Evolutionary conservation across 2,888 invertebrate species (phyloP), one percentile per base, ranked within the genome.

Genomic region (Euphydryas editha): DNA sequence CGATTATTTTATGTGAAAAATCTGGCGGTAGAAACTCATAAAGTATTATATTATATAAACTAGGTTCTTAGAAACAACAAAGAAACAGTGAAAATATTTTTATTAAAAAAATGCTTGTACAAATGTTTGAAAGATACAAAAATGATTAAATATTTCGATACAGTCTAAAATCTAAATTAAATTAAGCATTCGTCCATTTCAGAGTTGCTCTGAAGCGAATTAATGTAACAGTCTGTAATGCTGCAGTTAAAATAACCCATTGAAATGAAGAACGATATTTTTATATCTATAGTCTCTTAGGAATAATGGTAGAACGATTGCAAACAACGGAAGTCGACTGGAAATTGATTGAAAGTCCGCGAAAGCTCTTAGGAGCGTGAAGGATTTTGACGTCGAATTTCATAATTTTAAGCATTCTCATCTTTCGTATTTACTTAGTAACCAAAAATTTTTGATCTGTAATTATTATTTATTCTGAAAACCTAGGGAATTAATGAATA

Each of bases 321-420:
- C 30, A 54, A 30, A 54, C n/a, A 54, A 36, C 54, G 54, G 54
- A 54, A 17, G 17, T 36, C 15, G 17, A 8, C 54, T 36, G 30
- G 54, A 54, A 54, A 54, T 54, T 36, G 54, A 30, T 36, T 54
- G n/a, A 51, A 36, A 36, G 15, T 17, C n/a, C 15, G 30, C 8
- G 6, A 30, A 54, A 54, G 54, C 54, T 30, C 24, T 54, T 54
- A 30, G 30, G 36, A 36, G 54, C 54, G 54, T 54, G 36, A 54
- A 54, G n/a, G 54, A 54, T 54, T 54, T 54, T n/a, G n/a, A 54
- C 54, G 15, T 15, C 17, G 21, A 21, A 30, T 30, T 36, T 54
- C 30, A 54, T 30, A n/a, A 54, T 54, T 54, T 36, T 4, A 11
- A 54, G 30, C 30, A 8, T 54, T 54, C 17, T 54, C 17, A n/a